A percentile compares a stretch with the other conserved stretches of the same genome.
These are phyloP conservation scores for Drosophila leontia DNA, from an alignment of 1,140 invertebrate species.

Conservation along the genomic window DNA sequence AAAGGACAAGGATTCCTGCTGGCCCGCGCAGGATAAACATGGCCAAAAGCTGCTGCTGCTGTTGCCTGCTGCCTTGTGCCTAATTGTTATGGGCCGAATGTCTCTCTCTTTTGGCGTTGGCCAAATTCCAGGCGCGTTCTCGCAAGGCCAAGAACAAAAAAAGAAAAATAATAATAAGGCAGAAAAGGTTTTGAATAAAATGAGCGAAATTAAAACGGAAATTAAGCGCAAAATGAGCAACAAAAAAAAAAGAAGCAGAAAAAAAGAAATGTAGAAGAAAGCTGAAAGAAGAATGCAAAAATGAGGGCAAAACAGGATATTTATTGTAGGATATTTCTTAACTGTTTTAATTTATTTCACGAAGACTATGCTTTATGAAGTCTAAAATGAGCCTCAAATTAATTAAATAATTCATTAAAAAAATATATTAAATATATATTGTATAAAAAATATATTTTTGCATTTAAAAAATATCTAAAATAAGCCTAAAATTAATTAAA, in stretches of 20 bases:
- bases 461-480: too few species aligned
- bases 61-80: constrained; percentile 1
- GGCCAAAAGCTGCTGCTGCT: constrained; percentile 12
- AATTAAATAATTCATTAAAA: too few species aligned
- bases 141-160: constrained; percentile 14
- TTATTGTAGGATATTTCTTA: too few species aligned
- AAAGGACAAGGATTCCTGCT: constrained; percentile 36
- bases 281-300: not conserved
- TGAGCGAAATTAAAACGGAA: constrained; percentile 72
- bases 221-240: constrained; percentile 72
- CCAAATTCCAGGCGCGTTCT: constrained; percentile 37
- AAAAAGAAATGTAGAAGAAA: not conserved
- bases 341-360: too few species aligned
- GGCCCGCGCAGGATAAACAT: constrained; percentile 36
- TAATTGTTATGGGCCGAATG: constrained; percentile 50
- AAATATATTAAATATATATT: too few species aligned
- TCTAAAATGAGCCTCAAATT: too few species aligned
- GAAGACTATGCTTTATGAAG: too few species aligned
- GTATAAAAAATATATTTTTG: too few species aligned
- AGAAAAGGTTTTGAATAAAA: constrained; percentile 75
- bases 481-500: too few species aligned
- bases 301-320: constrained; percentile 30
- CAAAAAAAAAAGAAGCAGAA: not conserved
- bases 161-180: constrained; percentile 25
- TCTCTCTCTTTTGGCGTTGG: constrained; percentile 14